A percentile compares a stretch with the other conserved stretches of the same genome.
Evolutionary conservation across 2,113 vertebrate genomes (phyloP).

Genomic region (Salminus brasiliensis): DNA sequence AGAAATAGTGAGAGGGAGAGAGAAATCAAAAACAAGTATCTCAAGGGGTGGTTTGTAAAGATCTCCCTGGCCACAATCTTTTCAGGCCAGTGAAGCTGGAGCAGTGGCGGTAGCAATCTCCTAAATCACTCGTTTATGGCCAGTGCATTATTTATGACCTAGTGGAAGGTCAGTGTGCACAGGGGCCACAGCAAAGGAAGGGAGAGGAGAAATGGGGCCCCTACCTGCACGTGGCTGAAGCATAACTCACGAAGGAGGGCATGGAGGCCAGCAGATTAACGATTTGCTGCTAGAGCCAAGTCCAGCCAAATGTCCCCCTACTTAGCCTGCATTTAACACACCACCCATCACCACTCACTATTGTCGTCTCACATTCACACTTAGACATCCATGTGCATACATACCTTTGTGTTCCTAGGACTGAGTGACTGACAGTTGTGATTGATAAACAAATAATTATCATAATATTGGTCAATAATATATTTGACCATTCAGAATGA

Average conservation of each 20-base stretch:
- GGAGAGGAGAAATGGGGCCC: not conserved
- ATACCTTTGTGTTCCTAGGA: not conserved
- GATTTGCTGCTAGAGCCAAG: constrained; percentile 60
- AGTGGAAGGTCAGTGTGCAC: constrained; percentile 64
- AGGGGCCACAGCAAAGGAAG: constrained; percentile 36
- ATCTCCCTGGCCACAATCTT: constrained; percentile 15
- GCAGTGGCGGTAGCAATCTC: constrained; percentile 48
- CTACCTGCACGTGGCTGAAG: constrained; percentile 64
- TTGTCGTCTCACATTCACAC: constrained; percentile 36
- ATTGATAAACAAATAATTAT: not conserved
- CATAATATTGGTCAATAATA: not conserved
- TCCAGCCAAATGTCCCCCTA: constrained; percentile 65
- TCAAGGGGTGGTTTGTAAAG: constrained; percentile 22
- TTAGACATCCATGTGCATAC: no score
- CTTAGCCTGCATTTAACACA: constrained; percentile 65
- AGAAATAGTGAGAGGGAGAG: not conserved
- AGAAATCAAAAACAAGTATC: not conserved
- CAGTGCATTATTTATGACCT: constrained; percentile 68
- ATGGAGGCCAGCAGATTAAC: constrained; percentile 67
- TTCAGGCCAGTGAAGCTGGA: constrained; percentile 24
- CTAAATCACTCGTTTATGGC: constrained; percentile 68
- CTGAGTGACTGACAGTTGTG: not conserved
- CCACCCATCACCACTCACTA: constrained; percentile 37
- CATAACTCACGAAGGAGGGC: constrained; percentile 73
- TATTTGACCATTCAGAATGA: not conserved